phyloP scores from a whole-genome alignment of 2,888 invertebrate species.

The Drosophila emarginata region DNA sequence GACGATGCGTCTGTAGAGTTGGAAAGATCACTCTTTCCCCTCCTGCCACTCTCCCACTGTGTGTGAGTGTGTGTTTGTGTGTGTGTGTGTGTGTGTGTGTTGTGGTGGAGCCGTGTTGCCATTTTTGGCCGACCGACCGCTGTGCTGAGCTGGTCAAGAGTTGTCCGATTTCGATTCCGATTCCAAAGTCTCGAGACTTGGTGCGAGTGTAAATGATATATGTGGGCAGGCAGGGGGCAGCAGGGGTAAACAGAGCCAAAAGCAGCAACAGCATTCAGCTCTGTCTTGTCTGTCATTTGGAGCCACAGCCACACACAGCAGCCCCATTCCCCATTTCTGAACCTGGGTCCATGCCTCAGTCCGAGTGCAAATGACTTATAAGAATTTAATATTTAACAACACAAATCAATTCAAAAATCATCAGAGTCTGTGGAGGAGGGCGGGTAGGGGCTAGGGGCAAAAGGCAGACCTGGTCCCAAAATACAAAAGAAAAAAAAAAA shows the following conservation, averaged over 20 bases:
- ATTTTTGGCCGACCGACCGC: constrained; percentile 75
- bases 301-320: constrained; percentile 53
- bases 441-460: too few species aligned
- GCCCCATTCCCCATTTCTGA: neutral
- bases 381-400: constrained; percentile 81
- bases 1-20: constrained; percentile 27
- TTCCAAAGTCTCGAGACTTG: constrained; percentile 21
- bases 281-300: constrained; percentile 71
- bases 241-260: constrained; percentile 21
- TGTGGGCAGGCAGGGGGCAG: constrained; percentile 45
- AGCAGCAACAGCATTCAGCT: constrained; percentile 3
- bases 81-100: too few species aligned
- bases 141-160: constrained; percentile 57
- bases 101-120: constrained; percentile 43
- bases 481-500: constrained; percentile 35
- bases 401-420: constrained; percentile 80
- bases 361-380: constrained; percentile 80
- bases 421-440: constrained; percentile 45
- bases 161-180: constrained; percentile 48
- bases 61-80: too few species aligned
- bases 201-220: constrained; percentile 78
- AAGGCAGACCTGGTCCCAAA: neutral
- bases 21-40: constrained; percentile 29
- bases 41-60: neutral
- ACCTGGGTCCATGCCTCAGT: constrained; percentile 11